These are phyloP conservation scores for Anser brachyrhynchus DNA, from an alignment of 2,113 vertebrate species.

Conservation along the genomic window DNA sequence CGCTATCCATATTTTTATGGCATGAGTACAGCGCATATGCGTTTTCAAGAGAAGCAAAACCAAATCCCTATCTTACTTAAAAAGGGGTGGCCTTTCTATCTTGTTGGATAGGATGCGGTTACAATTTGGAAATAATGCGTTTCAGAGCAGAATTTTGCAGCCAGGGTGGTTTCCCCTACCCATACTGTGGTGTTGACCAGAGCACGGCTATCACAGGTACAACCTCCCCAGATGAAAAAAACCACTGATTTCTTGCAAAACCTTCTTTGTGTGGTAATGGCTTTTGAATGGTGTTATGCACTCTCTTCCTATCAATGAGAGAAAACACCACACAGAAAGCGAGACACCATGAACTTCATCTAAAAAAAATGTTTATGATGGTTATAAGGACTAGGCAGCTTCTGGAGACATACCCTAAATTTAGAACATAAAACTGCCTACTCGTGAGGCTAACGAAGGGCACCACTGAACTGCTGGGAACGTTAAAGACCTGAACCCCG, in stretches of 20 bases:
- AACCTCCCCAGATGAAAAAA: neutral
- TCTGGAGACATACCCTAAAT: neutral
- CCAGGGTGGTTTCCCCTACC: neutral
- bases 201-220: neutral
- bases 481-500: rapidly evolving
- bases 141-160: neutral
- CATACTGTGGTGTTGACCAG: neutral
- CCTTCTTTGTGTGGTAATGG: neutral
- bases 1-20: neutral
- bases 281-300: rapidly evolving
- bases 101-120: neutral
- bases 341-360: rapidly evolving
- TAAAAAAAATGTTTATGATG: neutral
- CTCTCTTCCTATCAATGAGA: too few relatives aligned
- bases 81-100: neutral
- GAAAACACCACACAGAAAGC: rapidly evolving
- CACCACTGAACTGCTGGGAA: rapidly evolving
- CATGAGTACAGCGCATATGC: neutral
- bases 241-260: neutral
- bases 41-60: neutral
- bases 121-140: neutral
- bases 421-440: neutral
- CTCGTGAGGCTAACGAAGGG: too few relatives aligned
- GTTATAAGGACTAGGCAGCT: neutral
- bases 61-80: neutral